Base-by-base conservation (phyloP, 2,888 invertebrate genomes). In the Tachystola acroxantha region DNA sequence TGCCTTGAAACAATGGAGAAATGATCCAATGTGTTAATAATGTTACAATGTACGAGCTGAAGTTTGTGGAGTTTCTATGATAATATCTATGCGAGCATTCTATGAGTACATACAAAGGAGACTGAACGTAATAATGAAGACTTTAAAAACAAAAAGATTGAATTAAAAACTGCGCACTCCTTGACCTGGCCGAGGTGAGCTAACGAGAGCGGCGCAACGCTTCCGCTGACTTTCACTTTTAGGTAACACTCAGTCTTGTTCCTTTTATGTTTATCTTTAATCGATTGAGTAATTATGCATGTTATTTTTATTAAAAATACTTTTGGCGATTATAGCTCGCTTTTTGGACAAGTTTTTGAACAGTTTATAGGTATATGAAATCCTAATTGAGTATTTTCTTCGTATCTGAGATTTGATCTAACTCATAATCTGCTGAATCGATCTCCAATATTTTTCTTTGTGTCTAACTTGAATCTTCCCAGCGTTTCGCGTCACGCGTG, bases 11-110 rank as follows among this genome's bases (percentile, higher is more conserved):
- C 11, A 27, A 27, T n/a, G 12, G 7, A 12, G 13, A 13, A 24
- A 33, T 14, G 10, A 27, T 1, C 5, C 7, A 10, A 3, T 24
- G 16, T 19, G 28, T 34, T 25, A 27, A 14, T 27, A 13, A 30
- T 10, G 10, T 16, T 6, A 16, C 3, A 16, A 16, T 16, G 11
- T 10, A 26, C 20, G 7, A 3, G 45, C 43, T 43, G 22, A 12
- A 26, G 40, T 46, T 6, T 16, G n/a, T n/a, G 45, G 40, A 42
- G 27, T 40, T 39, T 45, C 48, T 62, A 53, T 59, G 49, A 45
- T 63, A 64, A 65, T 43, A 46, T 57, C 46, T 46, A 48, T 56
- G 62, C 67, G 70, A 68, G 65, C 55, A 13, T 10, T 31, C n/a
- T 30, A 14, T 10, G 13, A 27, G 24, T 37, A 16, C 16, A 16